Evolutionary conservation across 2,797 vertebrate species (phyloP).

Genomic region (Microcaecilia unicolor): DNA sequence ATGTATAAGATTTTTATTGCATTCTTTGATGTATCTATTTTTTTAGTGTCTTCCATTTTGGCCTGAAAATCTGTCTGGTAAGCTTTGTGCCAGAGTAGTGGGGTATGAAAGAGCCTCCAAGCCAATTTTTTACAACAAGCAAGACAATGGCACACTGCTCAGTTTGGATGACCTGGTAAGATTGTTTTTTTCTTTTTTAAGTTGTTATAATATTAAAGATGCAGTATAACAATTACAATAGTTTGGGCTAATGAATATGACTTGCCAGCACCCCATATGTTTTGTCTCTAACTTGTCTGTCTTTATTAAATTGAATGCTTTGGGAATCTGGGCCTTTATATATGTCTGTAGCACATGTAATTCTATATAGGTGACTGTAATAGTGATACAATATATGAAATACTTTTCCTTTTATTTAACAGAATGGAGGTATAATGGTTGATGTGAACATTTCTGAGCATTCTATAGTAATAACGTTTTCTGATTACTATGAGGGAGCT

Average conservation of each 20-base stretch:
- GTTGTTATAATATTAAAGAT: not conserved
- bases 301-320: not conserved
- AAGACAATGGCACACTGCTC: conserved; percentile 85
- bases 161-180: conserved; percentile 72
- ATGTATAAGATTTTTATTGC: too few species aligned
- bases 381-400: too few species aligned
- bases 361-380: too few species aligned
- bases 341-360: too few species aligned
- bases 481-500: conserved; percentile 82
- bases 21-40: conserved; percentile 2
- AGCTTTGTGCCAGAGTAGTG: conserved; percentile 77
- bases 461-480: conserved; percentile 76
- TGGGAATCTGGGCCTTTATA: too few species aligned
- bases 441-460: conserved; percentile 77
- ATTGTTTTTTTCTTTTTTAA: not conserved
- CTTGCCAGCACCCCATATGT: too few species aligned
- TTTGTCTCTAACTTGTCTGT: not conserved
- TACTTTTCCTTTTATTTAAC: not conserved
- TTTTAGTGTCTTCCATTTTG: conserved; percentile 86
- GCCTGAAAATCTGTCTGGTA: conserved; percentile 73
- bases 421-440: conserved; percentile 81
- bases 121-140: conserved; percentile 73
- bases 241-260: too few species aligned
- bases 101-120: conserved; percentile 70
- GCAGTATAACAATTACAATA: not conserved